Conservation (phyloP, 2,113 vertebrate species). For the Thinocorus orbignyianus region DNA sequence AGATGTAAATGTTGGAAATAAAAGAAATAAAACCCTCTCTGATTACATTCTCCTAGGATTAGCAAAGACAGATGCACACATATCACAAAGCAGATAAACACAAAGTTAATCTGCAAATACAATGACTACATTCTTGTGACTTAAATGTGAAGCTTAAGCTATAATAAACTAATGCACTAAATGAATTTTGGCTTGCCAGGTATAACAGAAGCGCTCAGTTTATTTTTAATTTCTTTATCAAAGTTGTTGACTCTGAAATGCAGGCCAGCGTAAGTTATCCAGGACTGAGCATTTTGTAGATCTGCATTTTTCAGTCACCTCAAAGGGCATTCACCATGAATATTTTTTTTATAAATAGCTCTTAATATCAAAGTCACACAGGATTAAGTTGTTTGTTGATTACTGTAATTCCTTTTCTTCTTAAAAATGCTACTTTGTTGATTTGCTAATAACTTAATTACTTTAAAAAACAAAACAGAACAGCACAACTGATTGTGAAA, state of each 20-base stretch:
- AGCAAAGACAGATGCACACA: constrained; percentile 43
- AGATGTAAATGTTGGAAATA: constrained; percentile 3
- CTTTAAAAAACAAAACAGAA: too few relatives aligned
- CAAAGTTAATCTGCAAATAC: constrained; percentile 31
- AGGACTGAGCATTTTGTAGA: neutral
- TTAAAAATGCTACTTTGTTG: neutral
- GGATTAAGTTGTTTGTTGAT: neutral
- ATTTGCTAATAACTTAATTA: neutral
- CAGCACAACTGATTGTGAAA: neutral
- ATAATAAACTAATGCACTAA: neutral
- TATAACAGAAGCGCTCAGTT: neutral
- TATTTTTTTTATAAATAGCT: neutral
- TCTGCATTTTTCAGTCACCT: neutral
- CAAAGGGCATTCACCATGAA: neutral
- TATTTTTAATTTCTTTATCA: constrained; percentile 5
- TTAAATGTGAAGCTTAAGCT: constrained; percentile 43
- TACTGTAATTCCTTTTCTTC: neutral
- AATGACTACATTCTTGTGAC: constrained; percentile 24
- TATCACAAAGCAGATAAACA: constrained; percentile 16
- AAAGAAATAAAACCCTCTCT: constrained; percentile 1
- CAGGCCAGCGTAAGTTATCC: neutral
- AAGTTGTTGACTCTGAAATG: neutral
- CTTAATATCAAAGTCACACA: neutral
- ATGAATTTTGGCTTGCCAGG: constrained; percentile 14
- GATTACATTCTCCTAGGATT: constrained; percentile 26